phyloP scores from a whole-genome alignment of 2,888 invertebrate genomes.

The Drosophila algonquin region DNA sequence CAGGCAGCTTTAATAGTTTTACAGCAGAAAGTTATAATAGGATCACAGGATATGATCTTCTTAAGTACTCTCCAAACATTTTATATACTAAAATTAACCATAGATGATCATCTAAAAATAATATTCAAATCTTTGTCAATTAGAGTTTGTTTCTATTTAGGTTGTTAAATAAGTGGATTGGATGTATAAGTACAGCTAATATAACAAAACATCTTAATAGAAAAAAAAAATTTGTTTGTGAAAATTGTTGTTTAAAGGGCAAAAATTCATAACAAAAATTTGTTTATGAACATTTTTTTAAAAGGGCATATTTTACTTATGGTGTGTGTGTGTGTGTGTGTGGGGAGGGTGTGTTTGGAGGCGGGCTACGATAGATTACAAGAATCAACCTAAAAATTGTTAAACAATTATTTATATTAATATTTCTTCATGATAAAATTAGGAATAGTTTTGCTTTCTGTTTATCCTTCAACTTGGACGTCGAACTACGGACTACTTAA shows the following conservation, averaged over 20 bases:
- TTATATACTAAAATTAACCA: too few relatives aligned
- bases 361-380: slow-evolving; percentile 36
- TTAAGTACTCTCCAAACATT: too few relatives aligned
- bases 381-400: slow-evolving; percentile 61
- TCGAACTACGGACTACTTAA: slow-evolving; percentile 59
- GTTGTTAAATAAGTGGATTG: slow-evolving; percentile 54
- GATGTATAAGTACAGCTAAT: slow-evolving; percentile 65
- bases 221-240: slow-evolving; percentile 12
- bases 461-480: slow-evolving; percentile 45
- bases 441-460: slow-evolving; percentile 59
- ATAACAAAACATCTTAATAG: slow-evolving; percentile 44
- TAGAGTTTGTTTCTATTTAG: slow-evolving; percentile 54
- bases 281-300: slow-evolving; percentile 15
- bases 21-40: too few relatives aligned
- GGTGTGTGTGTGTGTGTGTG: slow-evolving; percentile 7
- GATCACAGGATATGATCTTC: too few relatives aligned
- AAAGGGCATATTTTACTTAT: slow-evolving; percentile 20
- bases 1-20: too few relatives aligned
- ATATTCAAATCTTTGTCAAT: slow-evolving; percentile 42
- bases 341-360: slow-evolving; percentile 8
- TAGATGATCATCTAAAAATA: slow-evolving; percentile 11
- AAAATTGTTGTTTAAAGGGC: slow-evolving; percentile 19
- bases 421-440: slow-evolving; percentile 60
- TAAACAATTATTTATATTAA: slow-evolving; percentile 67
- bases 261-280: slow-evolving; percentile 3